phyloP scores from a whole-genome alignment of 2,888 invertebrate species.

The Andrena camellia region DNA sequence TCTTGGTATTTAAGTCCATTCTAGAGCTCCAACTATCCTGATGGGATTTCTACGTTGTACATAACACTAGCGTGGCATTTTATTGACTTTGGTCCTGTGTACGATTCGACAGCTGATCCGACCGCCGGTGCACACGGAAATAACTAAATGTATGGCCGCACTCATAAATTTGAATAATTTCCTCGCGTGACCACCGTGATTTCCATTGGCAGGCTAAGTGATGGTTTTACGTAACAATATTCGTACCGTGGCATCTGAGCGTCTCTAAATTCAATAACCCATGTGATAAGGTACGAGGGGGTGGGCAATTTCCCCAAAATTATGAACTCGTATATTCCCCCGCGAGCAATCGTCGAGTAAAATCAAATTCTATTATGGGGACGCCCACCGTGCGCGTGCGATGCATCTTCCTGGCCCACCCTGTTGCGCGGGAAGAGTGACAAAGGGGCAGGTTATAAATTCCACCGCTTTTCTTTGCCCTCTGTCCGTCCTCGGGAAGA shows the following conservation, averaged over 20 bases:
- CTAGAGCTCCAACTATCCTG: slow-evolving; percentile 17
- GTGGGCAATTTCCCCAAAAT: not conserved
- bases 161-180: slow-evolving; percentile 9
- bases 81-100: not conserved
- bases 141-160: not conserved
- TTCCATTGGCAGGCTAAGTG: too few species aligned
- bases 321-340: not conserved
- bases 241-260: too few species aligned
- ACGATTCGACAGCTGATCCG: not conserved
- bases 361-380: slow-evolving; percentile 1
- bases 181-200: too few species aligned
- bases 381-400: slow-evolving; percentile 33
- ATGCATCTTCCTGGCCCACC: slow-evolving; percentile 17
- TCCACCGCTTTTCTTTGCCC: slow-evolving; percentile 69
- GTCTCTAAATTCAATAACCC: too few species aligned
- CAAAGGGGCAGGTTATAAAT: slow-evolving; percentile 80
- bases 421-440: slow-evolving; percentile 63
- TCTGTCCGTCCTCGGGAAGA: slow-evolving; percentile 26
- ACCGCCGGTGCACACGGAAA: not conserved
- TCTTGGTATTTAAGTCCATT: slow-evolving; percentile 68
- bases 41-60: slow-evolving; percentile 26
- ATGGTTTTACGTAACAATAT: too few species aligned
- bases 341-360: not conserved
- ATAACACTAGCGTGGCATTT: not conserved
- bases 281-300: too few species aligned